phyloP scores from a whole-genome alignment of 2,888 invertebrate genomes.

The Rhimphoctona megacephalus region DNA sequence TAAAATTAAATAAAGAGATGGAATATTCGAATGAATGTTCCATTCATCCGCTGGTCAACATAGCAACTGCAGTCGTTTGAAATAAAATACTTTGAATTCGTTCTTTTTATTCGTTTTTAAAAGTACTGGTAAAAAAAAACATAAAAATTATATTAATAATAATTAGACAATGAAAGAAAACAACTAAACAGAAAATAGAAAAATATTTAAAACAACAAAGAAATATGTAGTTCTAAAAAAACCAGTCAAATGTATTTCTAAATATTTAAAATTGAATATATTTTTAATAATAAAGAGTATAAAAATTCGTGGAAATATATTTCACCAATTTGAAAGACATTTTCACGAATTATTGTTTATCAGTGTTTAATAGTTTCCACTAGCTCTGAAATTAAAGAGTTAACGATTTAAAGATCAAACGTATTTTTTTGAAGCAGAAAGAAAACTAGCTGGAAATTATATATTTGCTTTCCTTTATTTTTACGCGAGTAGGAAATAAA shows the following conservation, averaged over 20 bases:
- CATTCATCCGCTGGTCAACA: neutral
- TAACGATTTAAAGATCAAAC: neutral
- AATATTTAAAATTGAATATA: neutral
- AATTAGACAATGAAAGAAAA: neutral
- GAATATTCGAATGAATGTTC: constrained; percentile 1
- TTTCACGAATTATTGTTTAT: no score
- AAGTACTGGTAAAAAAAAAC: no score
- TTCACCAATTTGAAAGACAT: no score
- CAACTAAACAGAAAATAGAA: no score
- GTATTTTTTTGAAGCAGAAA: neutral
- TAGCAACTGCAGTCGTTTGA: neutral
- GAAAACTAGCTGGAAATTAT: neutral
- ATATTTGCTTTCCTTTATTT: neutral
- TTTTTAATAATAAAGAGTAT: neutral
- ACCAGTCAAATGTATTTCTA: neutral
- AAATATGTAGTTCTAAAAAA: neutral
- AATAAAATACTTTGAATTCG: neutral
- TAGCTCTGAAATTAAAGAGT: neutral
- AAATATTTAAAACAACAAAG: neutral
- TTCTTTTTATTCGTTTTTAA: constrained; percentile 8
- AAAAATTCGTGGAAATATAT: neutral
- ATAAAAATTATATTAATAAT: no score
- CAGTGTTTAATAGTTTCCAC: no score
- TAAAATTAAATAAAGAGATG: constrained; percentile 9
- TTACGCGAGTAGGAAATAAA: constrained; percentile 6